Base-by-base conservation (phyloP, 2,113 vertebrate species). In the Chaetodon auriga region DNA sequence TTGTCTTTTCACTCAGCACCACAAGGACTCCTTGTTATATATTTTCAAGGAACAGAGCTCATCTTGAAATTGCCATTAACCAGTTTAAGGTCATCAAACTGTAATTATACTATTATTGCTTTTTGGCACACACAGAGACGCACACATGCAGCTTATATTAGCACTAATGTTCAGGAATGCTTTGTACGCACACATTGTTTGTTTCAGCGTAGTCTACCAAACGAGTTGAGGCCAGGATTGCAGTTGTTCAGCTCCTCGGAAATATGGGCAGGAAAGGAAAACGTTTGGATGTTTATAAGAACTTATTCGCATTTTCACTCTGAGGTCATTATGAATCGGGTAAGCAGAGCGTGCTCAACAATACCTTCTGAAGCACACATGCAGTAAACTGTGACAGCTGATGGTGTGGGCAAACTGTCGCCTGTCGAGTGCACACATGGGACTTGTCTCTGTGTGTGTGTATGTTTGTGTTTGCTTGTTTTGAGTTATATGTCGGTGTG, bases 71-170 rank as follows among this genome's bases (percentile, higher is more conserved):
- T n/a, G 25, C n/a, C 25, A 43, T 64, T 63, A 79, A 64, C 38
- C 62, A 58, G 41, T 86, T 80, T 82, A 68, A 60, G 19, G 19
- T 55, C 80, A 51, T 54, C 21, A n/a, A 51, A 75, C 38, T 64
- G 49, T 13, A 68, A 68, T 68, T 51, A 38, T 11, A 13, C 10
- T 35, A 16, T 46, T 45, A 74, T 57, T 73, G 2, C 21, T 55
- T 57, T 72, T 15, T 51, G 36, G 18, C 51, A 38, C 43, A 25
- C 23, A 16, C 3, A 16, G 5, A 18, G 15, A 30, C 2, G 19
- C 16, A 5, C 25, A 51, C 78, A 58, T 35, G 23, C 6, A 11
- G 60, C 41, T 55, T 55, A 51, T 25, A 78, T 83, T 79, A 74
- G 5, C 38, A 21, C 16, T 25, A 46, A 84, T 77, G 53, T 71